These are phyloP conservation scores for Conus canariensis DNA, from an alignment of 2,888 invertebrate species.

Conservation along the genomic window DNA sequence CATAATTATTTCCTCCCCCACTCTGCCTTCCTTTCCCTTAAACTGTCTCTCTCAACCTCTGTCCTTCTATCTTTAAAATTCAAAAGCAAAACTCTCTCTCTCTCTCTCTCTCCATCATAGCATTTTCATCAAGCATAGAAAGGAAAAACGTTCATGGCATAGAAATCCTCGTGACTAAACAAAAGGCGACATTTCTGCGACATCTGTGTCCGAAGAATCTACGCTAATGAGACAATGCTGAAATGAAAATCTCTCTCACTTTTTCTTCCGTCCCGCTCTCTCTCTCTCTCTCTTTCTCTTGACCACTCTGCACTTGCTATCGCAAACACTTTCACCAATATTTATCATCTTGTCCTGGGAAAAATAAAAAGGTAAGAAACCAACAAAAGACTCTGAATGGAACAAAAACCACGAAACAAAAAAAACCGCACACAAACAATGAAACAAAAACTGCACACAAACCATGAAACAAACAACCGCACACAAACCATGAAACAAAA, in stretches of 20 bases:
- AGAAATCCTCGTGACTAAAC: not conserved
- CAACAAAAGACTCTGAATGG: too few species aligned
- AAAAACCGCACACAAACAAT: too few species aligned
- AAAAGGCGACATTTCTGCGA: constrained; percentile 31
- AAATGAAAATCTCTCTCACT: too few species aligned
- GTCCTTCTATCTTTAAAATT: not conserved
- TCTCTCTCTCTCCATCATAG: too few species aligned
- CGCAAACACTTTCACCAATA: not conserved
- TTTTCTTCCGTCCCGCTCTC: too few species aligned
- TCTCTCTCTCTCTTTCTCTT: not conserved
- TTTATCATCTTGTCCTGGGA: not conserved
- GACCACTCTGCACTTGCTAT: not conserved
- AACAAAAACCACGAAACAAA: not conserved
- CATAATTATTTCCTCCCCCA: not conserved
- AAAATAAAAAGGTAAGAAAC: too few species aligned
- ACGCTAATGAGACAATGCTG: not conserved
- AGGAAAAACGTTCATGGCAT: not conserved
- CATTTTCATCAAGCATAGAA: too few species aligned
- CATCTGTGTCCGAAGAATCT: not conserved
- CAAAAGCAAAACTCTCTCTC: not conserved
- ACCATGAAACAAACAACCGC: too few species aligned
- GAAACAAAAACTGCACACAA: too few species aligned
- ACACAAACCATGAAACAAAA: too few species aligned
- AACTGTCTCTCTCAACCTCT: not conserved
- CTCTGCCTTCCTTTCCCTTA: not conserved